A percentile compares a stretch with the other conserved stretches of the same genome.
phyloP scores from a whole-genome alignment of 2,113 vertebrate genomes.

The Pitta sordida region DNA sequence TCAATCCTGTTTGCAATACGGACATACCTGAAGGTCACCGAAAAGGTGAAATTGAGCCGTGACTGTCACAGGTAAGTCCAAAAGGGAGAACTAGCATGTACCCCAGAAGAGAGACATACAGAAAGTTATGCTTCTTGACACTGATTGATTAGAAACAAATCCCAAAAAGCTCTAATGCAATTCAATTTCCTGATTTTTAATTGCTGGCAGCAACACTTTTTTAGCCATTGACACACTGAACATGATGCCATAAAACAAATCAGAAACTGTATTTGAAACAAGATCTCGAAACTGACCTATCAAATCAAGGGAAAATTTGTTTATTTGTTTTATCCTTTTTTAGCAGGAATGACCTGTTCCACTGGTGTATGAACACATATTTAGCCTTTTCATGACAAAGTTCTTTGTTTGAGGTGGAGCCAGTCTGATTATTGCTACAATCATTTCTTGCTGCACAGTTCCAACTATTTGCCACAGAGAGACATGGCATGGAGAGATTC shows the following conservation, averaged over 20 bases:
- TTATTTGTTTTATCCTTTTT: background rate
- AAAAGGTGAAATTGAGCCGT: background rate
- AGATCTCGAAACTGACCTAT: conserved; percentile 6
- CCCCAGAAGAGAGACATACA: background rate
- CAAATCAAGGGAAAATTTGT: background rate
- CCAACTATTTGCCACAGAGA: background rate
- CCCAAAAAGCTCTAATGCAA: background rate
- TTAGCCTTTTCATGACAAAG: background rate
- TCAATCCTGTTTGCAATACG: background rate
- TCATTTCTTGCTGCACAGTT: background rate
- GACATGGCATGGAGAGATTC: background rate
- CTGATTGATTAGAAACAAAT: background rate
- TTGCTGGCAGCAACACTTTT: background rate
- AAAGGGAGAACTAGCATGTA: background rate
- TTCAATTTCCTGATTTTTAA: background rate
- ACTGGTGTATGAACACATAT: background rate
- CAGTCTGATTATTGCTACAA: background rate
- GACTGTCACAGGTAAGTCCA: background rate
- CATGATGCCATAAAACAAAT: background rate
- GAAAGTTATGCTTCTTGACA: background rate
- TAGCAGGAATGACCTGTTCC: background rate
- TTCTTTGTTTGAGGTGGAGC: background rate
- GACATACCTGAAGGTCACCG: background rate
- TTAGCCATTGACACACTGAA: background rate
- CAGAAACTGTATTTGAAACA: background rate